Conservation (phyloP, 1,140 invertebrate species). For the Lucilia cuprina region DNA sequence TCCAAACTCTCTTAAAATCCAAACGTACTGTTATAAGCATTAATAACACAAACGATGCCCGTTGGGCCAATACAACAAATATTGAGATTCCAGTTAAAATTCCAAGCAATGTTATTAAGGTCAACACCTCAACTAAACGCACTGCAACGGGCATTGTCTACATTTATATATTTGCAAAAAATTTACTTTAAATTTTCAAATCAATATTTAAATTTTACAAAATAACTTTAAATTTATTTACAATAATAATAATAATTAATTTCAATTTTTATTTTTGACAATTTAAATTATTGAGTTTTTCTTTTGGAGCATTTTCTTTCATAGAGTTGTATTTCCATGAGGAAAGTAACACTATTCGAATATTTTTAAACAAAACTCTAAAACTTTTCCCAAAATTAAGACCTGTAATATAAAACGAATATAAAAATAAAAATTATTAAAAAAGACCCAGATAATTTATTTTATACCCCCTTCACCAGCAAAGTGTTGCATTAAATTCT, state of each 20-base stretch:
- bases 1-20: too few species aligned
- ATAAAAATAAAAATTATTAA: too few species aligned
- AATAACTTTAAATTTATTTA: neutral
- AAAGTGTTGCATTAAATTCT: neutral
- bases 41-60: constrained; percentile 35
- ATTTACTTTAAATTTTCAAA: neutral
- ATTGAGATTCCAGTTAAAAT: constrained; percentile 40
- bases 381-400: neutral
- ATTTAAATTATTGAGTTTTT: neutral
- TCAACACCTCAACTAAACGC: constrained; percentile 41
- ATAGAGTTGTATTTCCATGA: neutral
- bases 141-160: constrained; percentile 39
- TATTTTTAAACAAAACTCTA: neutral
- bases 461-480: neutral
- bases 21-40: constrained; percentile 37
- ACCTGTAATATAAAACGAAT: neutral
- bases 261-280: neutral
- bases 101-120: constrained; percentile 39
- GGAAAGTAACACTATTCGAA: neutral
- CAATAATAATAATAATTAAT: neutral
- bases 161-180: neutral
- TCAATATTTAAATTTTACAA: neutral
- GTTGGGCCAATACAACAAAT: constrained; percentile 38
- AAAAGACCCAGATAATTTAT: neutral
- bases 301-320: neutral